These are phyloP conservation scores for Oenanthe melanoleuca DNA, from an alignment of 2,113 vertebrate species.

Conservation along the genomic window DNA sequence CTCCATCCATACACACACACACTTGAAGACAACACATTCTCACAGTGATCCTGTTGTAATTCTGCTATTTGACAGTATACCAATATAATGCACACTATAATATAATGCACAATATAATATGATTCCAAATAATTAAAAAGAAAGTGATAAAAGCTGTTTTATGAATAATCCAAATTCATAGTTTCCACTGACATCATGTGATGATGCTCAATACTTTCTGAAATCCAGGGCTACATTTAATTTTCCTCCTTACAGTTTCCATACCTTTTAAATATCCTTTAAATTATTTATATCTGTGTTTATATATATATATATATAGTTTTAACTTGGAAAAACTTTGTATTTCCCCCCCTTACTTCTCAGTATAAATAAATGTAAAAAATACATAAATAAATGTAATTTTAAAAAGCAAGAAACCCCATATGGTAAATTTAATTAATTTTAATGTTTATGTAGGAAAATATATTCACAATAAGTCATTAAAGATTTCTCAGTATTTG, in stretches of 20 bases:
- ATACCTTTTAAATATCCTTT: background rate
- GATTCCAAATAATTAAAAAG: background rate
- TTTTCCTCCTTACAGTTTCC: background rate
- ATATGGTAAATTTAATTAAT: background rate
- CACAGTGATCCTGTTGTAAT: background rate
- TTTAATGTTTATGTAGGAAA: background rate
- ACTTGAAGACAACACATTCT: background rate
- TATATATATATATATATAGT: background rate
- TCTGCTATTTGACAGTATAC: background rate
- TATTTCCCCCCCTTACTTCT: rapidly evolving
- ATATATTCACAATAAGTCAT: background rate
- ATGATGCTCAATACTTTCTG: background rate
- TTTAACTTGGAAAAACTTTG: background rate
- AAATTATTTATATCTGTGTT: background rate
- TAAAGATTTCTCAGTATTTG: background rate
- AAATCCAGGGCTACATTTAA: background rate
- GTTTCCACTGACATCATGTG: background rate
- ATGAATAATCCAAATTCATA: background rate
- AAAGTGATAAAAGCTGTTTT: background rate
- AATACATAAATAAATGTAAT: background rate
- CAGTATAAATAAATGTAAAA: background rate
- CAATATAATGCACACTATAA: background rate
- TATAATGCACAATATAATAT: background rate
- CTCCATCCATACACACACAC: background rate
- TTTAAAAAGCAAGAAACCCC: background rate